Conservation (phyloP, 2,113 vertebrate genomes). For the Dasypus novemcinctus region DNA sequence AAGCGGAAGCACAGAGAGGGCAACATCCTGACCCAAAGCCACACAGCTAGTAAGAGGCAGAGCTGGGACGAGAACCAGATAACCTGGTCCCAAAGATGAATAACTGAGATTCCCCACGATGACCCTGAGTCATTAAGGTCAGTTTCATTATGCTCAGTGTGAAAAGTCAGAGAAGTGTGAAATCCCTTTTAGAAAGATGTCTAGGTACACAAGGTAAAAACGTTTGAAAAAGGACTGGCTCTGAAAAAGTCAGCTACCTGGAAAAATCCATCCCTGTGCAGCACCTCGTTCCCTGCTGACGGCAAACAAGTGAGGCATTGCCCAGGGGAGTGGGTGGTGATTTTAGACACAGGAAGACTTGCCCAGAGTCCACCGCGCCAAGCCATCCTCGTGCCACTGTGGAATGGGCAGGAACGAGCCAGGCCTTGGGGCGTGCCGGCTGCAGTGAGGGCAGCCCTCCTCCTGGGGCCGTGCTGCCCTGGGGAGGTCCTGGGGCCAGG, state of each 20-base stretch:
- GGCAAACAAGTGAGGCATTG: background rate
- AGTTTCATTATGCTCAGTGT: constrained; percentile 39
- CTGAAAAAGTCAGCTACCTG: constrained; percentile 38
- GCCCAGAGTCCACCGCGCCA: background rate
- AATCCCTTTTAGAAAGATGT: constrained; percentile 53
- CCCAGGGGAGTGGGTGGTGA: too few relatives aligned
- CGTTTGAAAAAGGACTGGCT: background rate
- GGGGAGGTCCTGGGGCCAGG: background rate
- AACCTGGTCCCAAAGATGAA: background rate
- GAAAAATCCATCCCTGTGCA: background rate
- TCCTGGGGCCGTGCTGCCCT: rapidly evolving
- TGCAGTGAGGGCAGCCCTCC: background rate
- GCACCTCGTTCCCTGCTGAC: background rate
- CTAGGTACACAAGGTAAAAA: constrained; percentile 35
- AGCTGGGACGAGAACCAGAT: background rate
- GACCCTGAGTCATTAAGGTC: background rate
- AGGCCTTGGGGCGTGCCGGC: background rate
- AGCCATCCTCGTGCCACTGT: background rate
- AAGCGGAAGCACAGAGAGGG: background rate
- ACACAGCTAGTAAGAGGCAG: background rate
- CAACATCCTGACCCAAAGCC: background rate
- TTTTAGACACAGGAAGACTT: background rate
- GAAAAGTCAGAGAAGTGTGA: constrained; percentile 61
- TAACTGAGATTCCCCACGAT: background rate
- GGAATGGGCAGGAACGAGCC: background rate